These are phyloP conservation scores for Entelurus aequoreus DNA, from an alignment of 2,113 vertebrate species.

Conservation along the genomic window DNA sequence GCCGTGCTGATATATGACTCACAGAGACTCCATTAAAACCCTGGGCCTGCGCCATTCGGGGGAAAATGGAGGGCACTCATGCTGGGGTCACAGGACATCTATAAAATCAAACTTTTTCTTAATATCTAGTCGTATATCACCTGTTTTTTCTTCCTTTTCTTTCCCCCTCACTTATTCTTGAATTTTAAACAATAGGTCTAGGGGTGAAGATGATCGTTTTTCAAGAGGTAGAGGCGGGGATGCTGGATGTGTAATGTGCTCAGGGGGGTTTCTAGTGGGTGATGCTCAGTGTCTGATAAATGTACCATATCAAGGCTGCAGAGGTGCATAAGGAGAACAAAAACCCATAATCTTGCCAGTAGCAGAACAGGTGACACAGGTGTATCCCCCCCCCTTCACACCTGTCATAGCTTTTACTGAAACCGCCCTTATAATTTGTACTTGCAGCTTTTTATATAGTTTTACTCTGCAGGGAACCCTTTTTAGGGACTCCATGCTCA, in stretches of 20 bases:
- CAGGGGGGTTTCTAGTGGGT: constrained; percentile 13
- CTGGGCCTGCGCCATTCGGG: constrained; percentile 74
- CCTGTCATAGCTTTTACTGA: constrained; percentile 21
- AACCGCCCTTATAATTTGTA: constrained; percentile 43
- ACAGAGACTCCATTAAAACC: constrained; percentile 77
- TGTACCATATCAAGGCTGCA: constrained; percentile 53
- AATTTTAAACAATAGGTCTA: constrained; percentile 64
- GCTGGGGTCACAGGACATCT: constrained; percentile 72
- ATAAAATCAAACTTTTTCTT: constrained; percentile 79
- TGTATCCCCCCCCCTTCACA: constrained; percentile 27
- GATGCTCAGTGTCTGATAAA: constrained; percentile 55
- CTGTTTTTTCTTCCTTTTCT: constrained; percentile 10
- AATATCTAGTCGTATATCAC: constrained; percentile 73
- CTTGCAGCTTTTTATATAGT: constrained; percentile 54
- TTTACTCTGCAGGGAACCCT: constrained; percentile 59
- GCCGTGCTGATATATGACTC: constrained; percentile 71
- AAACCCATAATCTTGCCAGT: constrained; percentile 45
- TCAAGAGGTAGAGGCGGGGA: constrained; percentile 23
- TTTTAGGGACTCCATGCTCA: constrained; percentile 55
- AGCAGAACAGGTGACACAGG: constrained; percentile 52
- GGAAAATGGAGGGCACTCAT: constrained; percentile 78
- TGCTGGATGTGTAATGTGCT: constrained; percentile 2
- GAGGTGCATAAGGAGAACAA: constrained; percentile 46
- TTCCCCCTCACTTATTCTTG: constrained; percentile 29
- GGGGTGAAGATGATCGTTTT: constrained; percentile 50